A percentile compares a stretch with the other conserved stretches of the same genome.
Evolutionary conservation across 1,140 invertebrate genomes (phyloP).

Genomic region (Philotrypesis tridentata): DNA sequence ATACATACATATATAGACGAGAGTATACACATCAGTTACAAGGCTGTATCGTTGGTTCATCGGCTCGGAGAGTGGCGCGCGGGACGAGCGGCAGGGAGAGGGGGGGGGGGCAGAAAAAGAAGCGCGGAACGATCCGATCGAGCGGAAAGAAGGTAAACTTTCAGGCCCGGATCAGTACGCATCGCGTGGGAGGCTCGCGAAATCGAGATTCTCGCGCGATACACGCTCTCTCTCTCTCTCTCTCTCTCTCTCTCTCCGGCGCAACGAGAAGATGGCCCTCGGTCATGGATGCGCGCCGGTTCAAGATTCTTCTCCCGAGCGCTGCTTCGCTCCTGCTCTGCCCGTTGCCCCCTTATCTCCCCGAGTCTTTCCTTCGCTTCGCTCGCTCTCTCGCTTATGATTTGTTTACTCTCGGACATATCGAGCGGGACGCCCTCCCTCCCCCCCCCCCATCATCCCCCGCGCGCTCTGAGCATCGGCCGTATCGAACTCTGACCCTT

Average conservation of each 20-base stretch:
- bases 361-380: slow-evolving; percentile 45
- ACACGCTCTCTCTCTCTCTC: slow-evolving; percentile 29
- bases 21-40: neutral
- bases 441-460: slow-evolving; percentile 3
- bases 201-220: slow-evolving; percentile 57
- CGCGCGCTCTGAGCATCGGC: neutral
- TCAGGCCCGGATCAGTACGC: slow-evolving; percentile 52
- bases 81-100: neutral
- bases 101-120: too few relatives aligned
- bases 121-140: slow-evolving; percentile 25
- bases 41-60: neutral
- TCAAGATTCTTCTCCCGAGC: slow-evolving; percentile 37
- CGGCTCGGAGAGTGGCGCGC: neutral
- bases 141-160: slow-evolving; percentile 47
- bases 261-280: slow-evolving; percentile 51
- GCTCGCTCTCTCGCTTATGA: slow-evolving; percentile 57
- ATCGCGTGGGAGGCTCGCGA: slow-evolving; percentile 59
- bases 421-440: slow-evolving; percentile 19
- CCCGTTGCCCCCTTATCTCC: neutral
- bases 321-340: slow-evolving; percentile 21
- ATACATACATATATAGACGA: too few relatives aligned
- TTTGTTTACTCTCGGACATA: slow-evolving; percentile 65
- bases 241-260: slow-evolving; percentile 8
- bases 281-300: slow-evolving; percentile 52
- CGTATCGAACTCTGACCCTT: slow-evolving; percentile 70